Percentiles rank a stretch among this genome's conserved stretches.
Conservation (phyloP, 1,140 invertebrate genomes). For the Drosophila azteca region DNA sequence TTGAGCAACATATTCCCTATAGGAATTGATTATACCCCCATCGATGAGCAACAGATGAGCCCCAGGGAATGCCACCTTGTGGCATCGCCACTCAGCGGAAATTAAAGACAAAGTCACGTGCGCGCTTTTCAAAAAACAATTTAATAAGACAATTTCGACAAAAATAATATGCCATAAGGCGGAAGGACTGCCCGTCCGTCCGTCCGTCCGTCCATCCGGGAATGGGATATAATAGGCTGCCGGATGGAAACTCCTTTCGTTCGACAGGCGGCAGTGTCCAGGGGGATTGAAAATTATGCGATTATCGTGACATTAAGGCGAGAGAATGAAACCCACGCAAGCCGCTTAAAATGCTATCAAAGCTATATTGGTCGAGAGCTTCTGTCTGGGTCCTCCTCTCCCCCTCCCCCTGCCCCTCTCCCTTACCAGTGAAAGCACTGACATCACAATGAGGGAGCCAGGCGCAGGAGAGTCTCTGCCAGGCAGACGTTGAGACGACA, state of each 20-base stretch:
- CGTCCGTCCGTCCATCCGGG: no score
- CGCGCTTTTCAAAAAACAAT: constrained; percentile 45
- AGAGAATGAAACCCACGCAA: constrained; percentile 61
- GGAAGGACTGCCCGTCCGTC: no score
- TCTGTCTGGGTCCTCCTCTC: constrained; percentile 46
- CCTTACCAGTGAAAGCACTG: not conserved
- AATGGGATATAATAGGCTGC: constrained; percentile 34
- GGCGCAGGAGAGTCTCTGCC: constrained; percentile 34
- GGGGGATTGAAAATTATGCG: constrained; percentile 62
- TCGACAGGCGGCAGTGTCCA: constrained; percentile 34
- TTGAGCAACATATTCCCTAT: no score
- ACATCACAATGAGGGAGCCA: constrained; percentile 36
- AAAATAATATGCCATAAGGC: constrained; percentile 52
- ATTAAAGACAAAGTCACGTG: constrained; percentile 57
- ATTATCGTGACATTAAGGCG: constrained; percentile 71
- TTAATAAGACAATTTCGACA: constrained; percentile 53
- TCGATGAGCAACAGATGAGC: no score
- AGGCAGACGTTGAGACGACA: constrained; percentile 35
- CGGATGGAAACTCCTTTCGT: constrained; percentile 14
- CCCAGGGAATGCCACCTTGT: not conserved
- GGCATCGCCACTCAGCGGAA: not conserved
- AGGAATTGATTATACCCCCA: no score
- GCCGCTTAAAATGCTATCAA: constrained; percentile 74
- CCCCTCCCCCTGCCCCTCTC: not conserved
- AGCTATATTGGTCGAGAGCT: constrained; percentile 54